A percentile compares a stretch with the other conserved stretches of the same genome.
Evolutionary conservation across 2,113 vertebrate genomes (phyloP).

Genomic region (Chunga burmeisteri): DNA sequence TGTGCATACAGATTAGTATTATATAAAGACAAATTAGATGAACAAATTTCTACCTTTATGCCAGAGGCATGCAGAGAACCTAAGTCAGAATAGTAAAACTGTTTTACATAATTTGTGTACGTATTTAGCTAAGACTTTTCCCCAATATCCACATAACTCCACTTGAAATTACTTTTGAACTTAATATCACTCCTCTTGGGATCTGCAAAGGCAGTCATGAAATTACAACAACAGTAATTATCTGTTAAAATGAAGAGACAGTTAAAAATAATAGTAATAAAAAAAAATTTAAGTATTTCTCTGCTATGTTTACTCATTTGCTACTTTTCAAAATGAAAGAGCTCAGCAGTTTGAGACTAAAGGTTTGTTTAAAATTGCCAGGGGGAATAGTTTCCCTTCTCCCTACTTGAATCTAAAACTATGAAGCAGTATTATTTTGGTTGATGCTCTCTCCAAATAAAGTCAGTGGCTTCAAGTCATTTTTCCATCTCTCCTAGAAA

Average conservation of each 20-base stretch:
- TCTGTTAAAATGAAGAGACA: neutral
- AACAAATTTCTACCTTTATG: neutral
- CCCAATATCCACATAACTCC: neutral
- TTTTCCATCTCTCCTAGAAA: neutral
- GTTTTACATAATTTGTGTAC: neutral
- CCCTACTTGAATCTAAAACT: neutral
- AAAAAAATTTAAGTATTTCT: neutral
- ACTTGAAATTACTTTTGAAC: neutral
- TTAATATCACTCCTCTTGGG: neutral
- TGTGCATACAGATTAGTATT: neutral
- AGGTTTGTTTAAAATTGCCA: conserved; percentile 5
- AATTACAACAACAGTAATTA: conserved; percentile 7
- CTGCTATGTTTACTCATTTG: neutral
- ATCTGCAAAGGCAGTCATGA: neutral
- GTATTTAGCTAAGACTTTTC: neutral
- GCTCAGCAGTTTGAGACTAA: neutral
- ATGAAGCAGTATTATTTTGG: neutral
- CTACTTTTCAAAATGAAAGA: conserved; percentile 10
- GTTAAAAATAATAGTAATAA: neutral
- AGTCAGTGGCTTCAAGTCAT: neutral
- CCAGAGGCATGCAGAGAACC: neutral
- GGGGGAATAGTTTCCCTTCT: neutral
- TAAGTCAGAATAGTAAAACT: neutral
- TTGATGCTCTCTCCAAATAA: neutral
- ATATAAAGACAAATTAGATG: neutral